A percentile compares a stretch with the other conserved stretches of the same genome.
phyloP scores from a whole-genome alignment of 37 sponge, comb jelly and placozoan genomes.

The Corticium candelabrum region DNA sequence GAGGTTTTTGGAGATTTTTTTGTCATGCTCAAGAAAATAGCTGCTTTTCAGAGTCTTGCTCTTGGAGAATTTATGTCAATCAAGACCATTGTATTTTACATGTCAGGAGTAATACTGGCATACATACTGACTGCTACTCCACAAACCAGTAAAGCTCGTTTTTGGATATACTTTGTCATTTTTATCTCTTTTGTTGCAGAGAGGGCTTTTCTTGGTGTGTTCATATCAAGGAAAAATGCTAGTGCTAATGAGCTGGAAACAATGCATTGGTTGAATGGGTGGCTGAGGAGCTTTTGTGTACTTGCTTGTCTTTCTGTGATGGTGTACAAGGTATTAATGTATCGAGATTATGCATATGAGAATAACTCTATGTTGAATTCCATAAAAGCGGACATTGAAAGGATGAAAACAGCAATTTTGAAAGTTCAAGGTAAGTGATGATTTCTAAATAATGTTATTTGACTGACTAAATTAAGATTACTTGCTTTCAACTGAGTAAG shows the following conservation, averaged over 20 bases:
- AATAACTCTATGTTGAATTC: background rate
- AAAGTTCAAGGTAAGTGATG: too few relatives aligned
- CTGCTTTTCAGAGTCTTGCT: background rate
- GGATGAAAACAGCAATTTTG: too few relatives aligned
- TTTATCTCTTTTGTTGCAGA: background rate
- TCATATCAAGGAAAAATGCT: too few relatives aligned
- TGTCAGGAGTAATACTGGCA: background rate
- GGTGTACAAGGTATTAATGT: background rate
- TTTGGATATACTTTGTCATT: background rate
- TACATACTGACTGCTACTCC: background rate
- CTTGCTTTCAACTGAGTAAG: too few relatives aligned
- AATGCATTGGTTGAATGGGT: too few relatives aligned
- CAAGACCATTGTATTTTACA: background rate
- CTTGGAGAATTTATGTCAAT: background rate
- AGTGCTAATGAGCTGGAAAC: too few relatives aligned
- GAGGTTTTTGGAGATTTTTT: background rate
- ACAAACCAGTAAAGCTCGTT: background rate
- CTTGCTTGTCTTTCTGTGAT: too few relatives aligned
- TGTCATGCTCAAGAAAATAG: background rate
- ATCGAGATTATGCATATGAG: background rate
- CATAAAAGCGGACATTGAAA: too few relatives aligned
- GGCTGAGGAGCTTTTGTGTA: background rate
- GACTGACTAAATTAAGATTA: too few relatives aligned
- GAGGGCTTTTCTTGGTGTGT: too few relatives aligned
- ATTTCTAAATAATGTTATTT: too few relatives aligned